Conservation (phyloP, 2,888 invertebrate genomes). For the Brenthis ino region DNA sequence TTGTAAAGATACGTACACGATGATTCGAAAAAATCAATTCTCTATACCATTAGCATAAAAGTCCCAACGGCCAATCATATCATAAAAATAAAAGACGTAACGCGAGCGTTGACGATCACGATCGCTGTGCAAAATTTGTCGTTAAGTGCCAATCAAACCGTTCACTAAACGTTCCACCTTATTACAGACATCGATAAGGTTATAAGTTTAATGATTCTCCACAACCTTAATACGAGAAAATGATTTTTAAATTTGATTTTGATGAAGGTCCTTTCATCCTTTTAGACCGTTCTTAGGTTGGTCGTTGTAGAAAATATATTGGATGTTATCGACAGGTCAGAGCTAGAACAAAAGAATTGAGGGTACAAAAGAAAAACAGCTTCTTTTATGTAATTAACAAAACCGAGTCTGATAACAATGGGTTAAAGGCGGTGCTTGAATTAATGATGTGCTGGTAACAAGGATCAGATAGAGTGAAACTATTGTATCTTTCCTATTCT, state of each 20-base stretch:
- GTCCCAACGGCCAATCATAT: slow-evolving; percentile 3
- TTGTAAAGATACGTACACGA: too few relatives aligned
- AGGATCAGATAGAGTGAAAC: slow-evolving; percentile 23
- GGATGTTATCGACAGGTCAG: slow-evolving; percentile 14
- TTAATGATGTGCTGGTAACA: slow-evolving; percentile 21
- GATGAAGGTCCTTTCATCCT: slow-evolving; percentile 31
- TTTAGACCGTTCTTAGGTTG: slow-evolving; percentile 25
- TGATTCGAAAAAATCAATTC: too few relatives aligned
- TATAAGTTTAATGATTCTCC: slow-evolving; percentile 37
- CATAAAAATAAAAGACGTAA: slow-evolving; percentile 21
- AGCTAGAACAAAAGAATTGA: slow-evolving; percentile 18
- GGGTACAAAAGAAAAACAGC: slow-evolving; percentile 18
- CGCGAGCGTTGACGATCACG: slow-evolving; percentile 17
- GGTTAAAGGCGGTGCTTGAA: slow-evolving; percentile 16
- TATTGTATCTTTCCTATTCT: slow-evolving; percentile 3
- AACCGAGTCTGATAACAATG: slow-evolving; percentile 26
- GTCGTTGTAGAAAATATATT: slow-evolving; percentile 3
- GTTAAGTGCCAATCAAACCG: slow-evolving; percentile 37
- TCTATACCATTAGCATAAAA: background rate
- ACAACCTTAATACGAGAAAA: slow-evolving; percentile 35
- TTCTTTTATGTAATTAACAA: slow-evolving; percentile 31
- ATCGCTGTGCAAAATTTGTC: slow-evolving; percentile 33
- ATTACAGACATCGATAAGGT: slow-evolving; percentile 34
- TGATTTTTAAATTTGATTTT: slow-evolving; percentile 41
- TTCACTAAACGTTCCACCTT: slow-evolving; percentile 32